Evolutionary conservation across 2,888 invertebrate species (phyloP).

Genomic region (Endomychus coccineus): DNA sequence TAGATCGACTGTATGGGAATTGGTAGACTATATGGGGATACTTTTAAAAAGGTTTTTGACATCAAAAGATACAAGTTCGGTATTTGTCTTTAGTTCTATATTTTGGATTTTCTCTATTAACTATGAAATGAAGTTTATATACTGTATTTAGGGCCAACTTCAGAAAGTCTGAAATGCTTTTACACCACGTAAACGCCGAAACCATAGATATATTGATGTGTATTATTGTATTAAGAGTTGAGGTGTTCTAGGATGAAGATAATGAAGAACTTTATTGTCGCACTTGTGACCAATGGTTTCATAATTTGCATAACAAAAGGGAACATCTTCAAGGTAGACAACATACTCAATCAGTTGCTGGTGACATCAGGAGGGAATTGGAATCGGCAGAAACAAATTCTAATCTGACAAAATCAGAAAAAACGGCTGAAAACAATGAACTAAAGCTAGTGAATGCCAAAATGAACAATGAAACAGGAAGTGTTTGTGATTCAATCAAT

Average conservation of each 20-base stretch:
- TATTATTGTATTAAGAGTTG: too few relatives aligned
- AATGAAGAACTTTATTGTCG: slow-evolving; percentile 51
- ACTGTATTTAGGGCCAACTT: too few relatives aligned
- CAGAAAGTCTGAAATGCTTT: too few relatives aligned
- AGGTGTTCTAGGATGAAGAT: slow-evolving; percentile 49
- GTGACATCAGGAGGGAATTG: slow-evolving; percentile 40
- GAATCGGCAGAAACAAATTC: slow-evolving; percentile 18
- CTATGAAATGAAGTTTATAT: too few relatives aligned
- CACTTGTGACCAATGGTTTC: slow-evolving; percentile 53
- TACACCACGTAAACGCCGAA: too few relatives aligned
- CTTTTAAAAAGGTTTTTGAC: too few relatives aligned
- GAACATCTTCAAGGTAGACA: slow-evolving; percentile 52
- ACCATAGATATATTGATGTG: too few relatives aligned
- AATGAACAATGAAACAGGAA: slow-evolving; percentile 16
- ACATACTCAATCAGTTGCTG: slow-evolving; percentile 46
- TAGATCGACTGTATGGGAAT: too few relatives aligned
- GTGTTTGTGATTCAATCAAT: slow-evolving; percentile 38
- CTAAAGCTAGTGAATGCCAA: slow-evolving; percentile 15
- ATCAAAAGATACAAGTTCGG: too few relatives aligned
- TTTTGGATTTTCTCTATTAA: too few relatives aligned
- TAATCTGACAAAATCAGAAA: slow-evolving; percentile 5
- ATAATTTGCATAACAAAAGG: slow-evolving; percentile 51
- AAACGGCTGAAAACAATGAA: slow-evolving; percentile 16
- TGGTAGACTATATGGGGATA: too few relatives aligned
- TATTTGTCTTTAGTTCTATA: too few relatives aligned